phyloP scores from a whole-genome alignment of 2,888 invertebrate genomes.

The Caenorhabditis angaria region DNA sequence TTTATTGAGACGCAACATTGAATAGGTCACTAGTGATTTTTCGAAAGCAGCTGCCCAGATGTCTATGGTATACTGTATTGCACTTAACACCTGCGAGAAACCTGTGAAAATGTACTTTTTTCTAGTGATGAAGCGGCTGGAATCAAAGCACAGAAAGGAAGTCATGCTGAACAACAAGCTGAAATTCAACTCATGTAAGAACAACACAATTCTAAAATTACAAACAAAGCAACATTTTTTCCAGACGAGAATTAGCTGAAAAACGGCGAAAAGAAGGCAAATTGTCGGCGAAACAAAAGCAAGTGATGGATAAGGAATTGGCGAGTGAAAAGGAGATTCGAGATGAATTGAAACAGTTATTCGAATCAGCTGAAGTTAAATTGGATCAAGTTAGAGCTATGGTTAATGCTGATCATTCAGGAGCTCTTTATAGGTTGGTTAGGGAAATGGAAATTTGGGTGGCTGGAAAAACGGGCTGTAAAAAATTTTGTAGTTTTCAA shows the following conservation, averaged over 20 bases:
- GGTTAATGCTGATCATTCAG: constrained; percentile 55
- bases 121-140: constrained; percentile 61
- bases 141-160: constrained; percentile 85
- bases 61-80: background rate
- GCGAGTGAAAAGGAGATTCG: constrained; percentile 85
- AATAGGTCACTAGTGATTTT: no score
- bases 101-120: constrained; percentile 8
- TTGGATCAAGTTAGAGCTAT: constrained; percentile 56
- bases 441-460: background rate
- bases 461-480: background rate
- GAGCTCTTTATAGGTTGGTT: constrained; percentile 45
- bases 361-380: constrained; percentile 47
- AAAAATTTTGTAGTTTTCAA: background rate
- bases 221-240: constrained; percentile 7
- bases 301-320: constrained; percentile 85
- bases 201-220: background rate
- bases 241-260: constrained; percentile 82
- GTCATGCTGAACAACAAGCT: constrained; percentile 94
- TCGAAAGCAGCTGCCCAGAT: no score
- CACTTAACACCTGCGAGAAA: background rate
- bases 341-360: constrained; percentile 77
- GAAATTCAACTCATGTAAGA: constrained; percentile 81
- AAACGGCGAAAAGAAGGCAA: constrained; percentile 75
- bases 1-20: no score
- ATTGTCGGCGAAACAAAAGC: constrained; percentile 88